Evolutionary conservation across 1,140 invertebrate genomes (phyloP).

Genomic region (Trichomalopsis sarcophagae): DNA sequence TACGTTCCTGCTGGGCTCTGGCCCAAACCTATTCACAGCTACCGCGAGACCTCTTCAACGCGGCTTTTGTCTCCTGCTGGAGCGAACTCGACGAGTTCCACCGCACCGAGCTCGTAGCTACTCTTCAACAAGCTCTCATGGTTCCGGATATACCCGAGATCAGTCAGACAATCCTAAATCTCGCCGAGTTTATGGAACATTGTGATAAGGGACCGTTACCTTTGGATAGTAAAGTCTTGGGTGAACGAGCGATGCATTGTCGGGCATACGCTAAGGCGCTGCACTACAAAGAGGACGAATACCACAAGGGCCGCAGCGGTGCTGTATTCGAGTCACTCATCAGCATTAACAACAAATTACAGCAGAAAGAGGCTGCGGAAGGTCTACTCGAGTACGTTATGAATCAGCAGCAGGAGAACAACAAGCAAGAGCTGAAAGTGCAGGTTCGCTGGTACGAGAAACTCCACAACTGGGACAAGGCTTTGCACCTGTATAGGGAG

Average conservation of each 20-base stretch:
- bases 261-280: slow-evolving; percentile 96
- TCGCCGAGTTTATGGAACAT: slow-evolving; percentile 99
- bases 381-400: slow-evolving; percentile 93
- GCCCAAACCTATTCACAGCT: slow-evolving; percentile 96
- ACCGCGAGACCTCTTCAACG: slow-evolving; percentile 97
- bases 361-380: slow-evolving; percentile 97
- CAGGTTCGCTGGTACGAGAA: slow-evolving; percentile 99
- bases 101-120: slow-evolving; percentile 90
- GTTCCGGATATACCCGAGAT: slow-evolving; percentile 97
- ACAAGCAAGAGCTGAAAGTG: slow-evolving; percentile 81
- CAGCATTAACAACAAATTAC: slow-evolving; percentile 98
- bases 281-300: slow-evolving; percentile 99
- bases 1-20: slow-evolving; percentile 92
- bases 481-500: slow-evolving; percentile 89
- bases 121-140: slow-evolving; percentile 91
- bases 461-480: slow-evolving; percentile 98
- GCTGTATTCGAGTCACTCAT: slow-evolving; percentile 95
- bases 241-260: slow-evolving; percentile 88
- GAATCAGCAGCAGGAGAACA: slow-evolving; percentile 82
- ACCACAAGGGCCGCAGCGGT: slow-evolving; percentile 80
- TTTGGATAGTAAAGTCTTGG: slow-evolving; percentile 88
- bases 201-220: slow-evolving; percentile 97
- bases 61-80: slow-evolving; percentile 99
- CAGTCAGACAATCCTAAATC: slow-evolving; percentile 97
- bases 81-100: slow-evolving; percentile 90